These are phyloP conservation scores for Merops nubicus DNA, from an alignment of 2,113 vertebrate species.

Conservation along the genomic window DNA sequence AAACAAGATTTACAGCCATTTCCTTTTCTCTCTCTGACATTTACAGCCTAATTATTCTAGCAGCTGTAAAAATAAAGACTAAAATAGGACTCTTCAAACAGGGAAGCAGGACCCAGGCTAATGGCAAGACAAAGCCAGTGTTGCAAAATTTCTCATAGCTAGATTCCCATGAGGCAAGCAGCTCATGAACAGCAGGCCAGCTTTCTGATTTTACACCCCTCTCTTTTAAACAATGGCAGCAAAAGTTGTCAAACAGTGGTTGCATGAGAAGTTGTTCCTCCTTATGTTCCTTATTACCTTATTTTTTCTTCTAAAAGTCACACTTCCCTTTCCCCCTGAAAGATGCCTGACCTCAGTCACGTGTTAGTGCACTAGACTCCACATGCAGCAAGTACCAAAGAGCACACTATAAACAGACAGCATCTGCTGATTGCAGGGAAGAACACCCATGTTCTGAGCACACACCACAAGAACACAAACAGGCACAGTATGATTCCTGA, in stretches of 20 bases:
- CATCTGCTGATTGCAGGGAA: background rate
- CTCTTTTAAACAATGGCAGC: background rate
- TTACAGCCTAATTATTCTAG: slow-evolving; percentile 20
- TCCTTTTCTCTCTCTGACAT: slow-evolving; percentile 22
- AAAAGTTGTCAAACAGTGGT: background rate
- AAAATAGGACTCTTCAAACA: background rate
- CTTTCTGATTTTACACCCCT: background rate
- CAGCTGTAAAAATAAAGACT: slow-evolving; percentile 62
- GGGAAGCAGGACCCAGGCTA: background rate
- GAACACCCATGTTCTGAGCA: background rate
- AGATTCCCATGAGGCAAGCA: background rate
- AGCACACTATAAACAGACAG: background rate
- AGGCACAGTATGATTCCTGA: background rate
- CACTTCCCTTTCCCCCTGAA: background rate
- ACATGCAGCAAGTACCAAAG: background rate
- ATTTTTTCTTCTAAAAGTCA: background rate
- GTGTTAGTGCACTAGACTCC: background rate
- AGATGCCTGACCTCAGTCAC: background rate
- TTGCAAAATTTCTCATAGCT: background rate
- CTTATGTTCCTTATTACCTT: background rate
- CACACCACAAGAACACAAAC: background rate
- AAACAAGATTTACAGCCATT: slow-evolving; percentile 49
- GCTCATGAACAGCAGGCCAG: background rate
- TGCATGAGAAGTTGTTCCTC: background rate
- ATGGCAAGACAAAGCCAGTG: background rate